These are phyloP conservation scores for Pyrrhosoma nymphula DNA, from an alignment of 2,888 invertebrate species.

Conservation along the genomic window DNA sequence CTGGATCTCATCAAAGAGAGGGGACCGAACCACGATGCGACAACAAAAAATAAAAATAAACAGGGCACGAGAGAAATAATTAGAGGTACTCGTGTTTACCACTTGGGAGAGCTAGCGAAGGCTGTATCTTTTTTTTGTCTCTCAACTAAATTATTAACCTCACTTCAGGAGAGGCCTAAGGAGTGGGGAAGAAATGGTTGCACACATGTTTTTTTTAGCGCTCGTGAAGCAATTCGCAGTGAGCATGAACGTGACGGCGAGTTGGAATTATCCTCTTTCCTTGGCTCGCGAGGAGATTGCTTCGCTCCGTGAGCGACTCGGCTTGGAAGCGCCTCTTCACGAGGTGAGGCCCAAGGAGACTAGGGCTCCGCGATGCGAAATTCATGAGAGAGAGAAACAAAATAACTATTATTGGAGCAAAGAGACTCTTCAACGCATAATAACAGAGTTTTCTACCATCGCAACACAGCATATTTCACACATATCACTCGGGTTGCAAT, in stretches of 20 bases:
- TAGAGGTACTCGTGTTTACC: background rate
- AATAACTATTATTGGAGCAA: background rate
- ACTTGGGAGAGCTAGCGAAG: background rate
- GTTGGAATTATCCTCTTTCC: background rate
- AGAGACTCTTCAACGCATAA: background rate
- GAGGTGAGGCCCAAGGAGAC: background rate
- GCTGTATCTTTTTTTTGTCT: background rate
- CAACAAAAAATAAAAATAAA: background rate
- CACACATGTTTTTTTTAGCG: background rate
- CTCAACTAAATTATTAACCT: background rate
- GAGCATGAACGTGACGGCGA: background rate
- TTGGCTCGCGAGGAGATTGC: background rate
- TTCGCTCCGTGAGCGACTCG: background rate
- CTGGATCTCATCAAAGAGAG: background rate
- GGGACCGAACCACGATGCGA: background rate
- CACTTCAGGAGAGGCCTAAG: background rate
- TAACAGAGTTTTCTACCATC: background rate
- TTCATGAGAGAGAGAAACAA: background rate
- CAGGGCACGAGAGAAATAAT: background rate
- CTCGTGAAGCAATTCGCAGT: background rate
- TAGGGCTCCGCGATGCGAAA: background rate
- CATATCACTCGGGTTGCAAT: no score
- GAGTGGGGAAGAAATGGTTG: background rate
- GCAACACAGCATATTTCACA: no score
- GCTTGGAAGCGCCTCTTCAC: background rate